These are phyloP conservation scores for Timema podura DNA, from an alignment of 2,888 invertebrate genomes.

Conservation along the genomic window DNA sequence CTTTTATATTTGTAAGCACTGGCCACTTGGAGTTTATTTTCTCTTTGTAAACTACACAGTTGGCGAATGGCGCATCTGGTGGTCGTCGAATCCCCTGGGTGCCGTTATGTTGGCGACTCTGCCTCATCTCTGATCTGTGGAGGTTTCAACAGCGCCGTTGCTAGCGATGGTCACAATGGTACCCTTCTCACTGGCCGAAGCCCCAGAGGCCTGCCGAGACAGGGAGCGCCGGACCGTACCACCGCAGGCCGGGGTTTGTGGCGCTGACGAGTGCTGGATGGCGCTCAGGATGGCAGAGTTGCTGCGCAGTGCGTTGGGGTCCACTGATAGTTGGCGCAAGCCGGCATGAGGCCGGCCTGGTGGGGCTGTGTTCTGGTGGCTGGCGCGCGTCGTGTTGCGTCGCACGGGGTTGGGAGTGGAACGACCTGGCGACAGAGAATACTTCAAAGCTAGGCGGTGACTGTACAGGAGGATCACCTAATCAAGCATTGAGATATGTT, in stretches of 20 bases:
- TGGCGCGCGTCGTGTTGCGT: conserved; percentile 25
- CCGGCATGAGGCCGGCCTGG: conserved; percentile 22
- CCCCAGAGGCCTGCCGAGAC: conserved; percentile 10
- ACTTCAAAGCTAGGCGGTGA: no score
- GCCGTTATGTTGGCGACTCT: no score
- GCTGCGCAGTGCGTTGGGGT: conserved; percentile 27
- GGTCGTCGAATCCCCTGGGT: no score
- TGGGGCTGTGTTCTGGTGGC: conserved; percentile 2
- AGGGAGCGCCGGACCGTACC: conserved; percentile 16
- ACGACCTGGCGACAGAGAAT: neutral
- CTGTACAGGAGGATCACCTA: no score
- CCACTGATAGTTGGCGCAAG: conserved; percentile 31
- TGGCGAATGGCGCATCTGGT: no score
- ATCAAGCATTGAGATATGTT: no score
- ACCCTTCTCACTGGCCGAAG: neutral
- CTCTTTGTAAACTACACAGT: no score
- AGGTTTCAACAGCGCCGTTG: no score
- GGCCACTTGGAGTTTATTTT: no score
- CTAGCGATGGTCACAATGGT: no score
- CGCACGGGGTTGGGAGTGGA: conserved; percentile 22
- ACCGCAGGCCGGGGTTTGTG: conserved; percentile 28
- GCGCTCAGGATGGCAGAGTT: conserved; percentile 19
- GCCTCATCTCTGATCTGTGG: no score
- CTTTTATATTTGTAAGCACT: no score
- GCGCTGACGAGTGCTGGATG: conserved; percentile 28